phyloP scores from a whole-genome alignment of 2,797 vertebrate genomes.

The Microctenopoma steveboyesi region DNA sequence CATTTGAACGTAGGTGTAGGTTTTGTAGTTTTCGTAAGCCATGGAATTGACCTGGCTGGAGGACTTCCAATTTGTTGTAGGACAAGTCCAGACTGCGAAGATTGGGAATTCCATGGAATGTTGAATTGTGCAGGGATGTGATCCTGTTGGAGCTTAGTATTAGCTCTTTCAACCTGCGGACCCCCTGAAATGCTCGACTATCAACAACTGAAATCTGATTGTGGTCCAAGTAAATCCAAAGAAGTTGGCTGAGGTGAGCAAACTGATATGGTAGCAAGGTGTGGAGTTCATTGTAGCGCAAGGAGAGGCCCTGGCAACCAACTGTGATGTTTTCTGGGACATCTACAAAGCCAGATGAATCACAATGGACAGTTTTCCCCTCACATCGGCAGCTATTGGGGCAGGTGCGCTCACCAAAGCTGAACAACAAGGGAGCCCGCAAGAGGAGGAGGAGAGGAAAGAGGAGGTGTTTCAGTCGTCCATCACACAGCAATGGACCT shows the following conservation, averaged over 20 bases:
- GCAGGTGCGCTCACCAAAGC: slow-evolving; percentile 93
- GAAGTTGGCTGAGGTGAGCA: slow-evolving; percentile 95
- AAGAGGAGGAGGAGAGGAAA: slow-evolving; percentile 81
- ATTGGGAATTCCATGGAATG: slow-evolving; percentile 96
- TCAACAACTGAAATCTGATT: slow-evolving; percentile 95
- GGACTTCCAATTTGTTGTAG: slow-evolving; percentile 94
- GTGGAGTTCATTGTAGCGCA: slow-evolving; percentile 97
- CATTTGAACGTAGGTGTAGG: slow-evolving; percentile 95
- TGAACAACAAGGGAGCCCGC: slow-evolving; percentile 80
- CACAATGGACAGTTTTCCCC: slow-evolving; percentile 98
- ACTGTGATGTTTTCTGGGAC: slow-evolving; percentile 96
- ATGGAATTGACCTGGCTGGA: slow-evolving; percentile 95
- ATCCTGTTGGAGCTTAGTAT: slow-evolving; percentile 98
- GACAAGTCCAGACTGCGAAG: slow-evolving; percentile 98
- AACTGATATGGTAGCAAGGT: slow-evolving; percentile 95
- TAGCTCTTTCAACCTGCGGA: slow-evolving; percentile 95
- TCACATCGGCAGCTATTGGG: slow-evolving; percentile 95
- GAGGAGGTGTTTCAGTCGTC: slow-evolving; percentile 78
- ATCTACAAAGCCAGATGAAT: slow-evolving; percentile 92
- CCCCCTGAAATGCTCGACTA: slow-evolving; percentile 95
- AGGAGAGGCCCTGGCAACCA: slow-evolving; percentile 94
- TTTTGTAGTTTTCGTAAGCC: slow-evolving; percentile 96
- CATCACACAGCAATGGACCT: slow-evolving; percentile 80
- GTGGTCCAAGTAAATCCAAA: slow-evolving; percentile 99
- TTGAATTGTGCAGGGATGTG: slow-evolving; percentile 93